Evolutionary conservation across 2,888 invertebrate species (phyloP), one percentile per base, ranked within the genome.

Genomic region (Drosophila colorata): DNA sequence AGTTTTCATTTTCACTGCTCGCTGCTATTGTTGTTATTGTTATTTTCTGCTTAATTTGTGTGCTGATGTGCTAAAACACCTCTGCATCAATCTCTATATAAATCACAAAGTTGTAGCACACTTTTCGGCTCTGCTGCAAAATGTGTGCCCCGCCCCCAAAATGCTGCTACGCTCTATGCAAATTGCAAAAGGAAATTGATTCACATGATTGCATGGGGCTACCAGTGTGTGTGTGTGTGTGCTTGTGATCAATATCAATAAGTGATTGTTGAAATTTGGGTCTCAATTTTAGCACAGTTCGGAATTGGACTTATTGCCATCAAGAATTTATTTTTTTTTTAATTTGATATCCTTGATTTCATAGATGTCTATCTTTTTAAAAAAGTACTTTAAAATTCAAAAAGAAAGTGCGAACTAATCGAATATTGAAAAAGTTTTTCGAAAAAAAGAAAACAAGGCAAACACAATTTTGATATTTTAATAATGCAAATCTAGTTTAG

Each of bases 11-110:
- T 67, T 60, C 56, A 52, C 14, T 52, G 44, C 40, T 13, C 4
- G 11, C 13, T 13, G 33, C 33, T 33, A 13, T 13, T 48, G 44
- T 31, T 48, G 23, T 64, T 44, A 31, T 53, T 49, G 43, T 46
- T 59, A 60, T 75, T 74, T 75, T 55, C 51, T 49, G 79, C 72
- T 75, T 78, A 69, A 78, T 75, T 78, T 78, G 72, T 75, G 67
- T 71, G 71, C 60, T 57, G 71, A 71, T 75, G 63, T 75, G 63
- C 71, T 55, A 61, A 69, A 67, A 79, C 78, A 76, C 73, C 79
- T 76, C 56, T 35, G 59, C 67, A 73, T 75, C 64, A 72, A 69
- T 65, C 55, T 59, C 41, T 14, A 58, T 53, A 57, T 35, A 64
- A 56, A 69, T 59, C 60, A 69, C 56, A 64, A 64, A 75, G 63